These are phyloP conservation scores for Stramonita haemastoma DNA, from an alignment of 2,888 invertebrate genomes.

Conservation along the genomic window DNA sequence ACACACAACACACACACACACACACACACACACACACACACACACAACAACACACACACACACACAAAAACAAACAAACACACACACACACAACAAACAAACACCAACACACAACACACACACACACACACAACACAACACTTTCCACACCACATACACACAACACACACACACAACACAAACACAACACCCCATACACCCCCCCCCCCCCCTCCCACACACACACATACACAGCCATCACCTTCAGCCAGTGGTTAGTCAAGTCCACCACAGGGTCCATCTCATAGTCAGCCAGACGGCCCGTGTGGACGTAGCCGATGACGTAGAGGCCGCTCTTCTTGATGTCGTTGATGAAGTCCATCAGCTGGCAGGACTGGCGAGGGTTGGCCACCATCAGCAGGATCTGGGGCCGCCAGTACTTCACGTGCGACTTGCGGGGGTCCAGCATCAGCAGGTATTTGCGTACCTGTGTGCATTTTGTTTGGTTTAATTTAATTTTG, in stretches of 20 bases:
- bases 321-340: conserved; percentile 94
- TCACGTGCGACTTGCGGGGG: conserved; percentile 97
- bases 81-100: no score
- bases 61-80: no score
- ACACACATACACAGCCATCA: background rate
- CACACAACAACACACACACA: no score
- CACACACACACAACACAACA: no score
- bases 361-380: conserved; percentile 91
- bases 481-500: no score
- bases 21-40: no score
- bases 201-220: no score
- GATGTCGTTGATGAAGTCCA: conserved; percentile 97
- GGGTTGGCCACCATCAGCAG: conserved; percentile 94
- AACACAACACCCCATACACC: no score
- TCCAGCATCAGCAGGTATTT: conserved; percentile 97
- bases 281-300: conserved; percentile 78
- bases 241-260: conserved; percentile 81
- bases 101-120: no score
- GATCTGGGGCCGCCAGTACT: conserved; percentile 99
- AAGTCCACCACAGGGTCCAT: conserved; percentile 87
- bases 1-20: no score
- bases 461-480: conserved; percentile 84
- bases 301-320: conserved; percentile 88
- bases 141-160: no score
- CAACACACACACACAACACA: no score